Evolutionary conservation across 1,140 invertebrate genomes (phyloP), one percentile per base, ranked within the genome.

Genomic region (Carposina sasakii): DNA sequence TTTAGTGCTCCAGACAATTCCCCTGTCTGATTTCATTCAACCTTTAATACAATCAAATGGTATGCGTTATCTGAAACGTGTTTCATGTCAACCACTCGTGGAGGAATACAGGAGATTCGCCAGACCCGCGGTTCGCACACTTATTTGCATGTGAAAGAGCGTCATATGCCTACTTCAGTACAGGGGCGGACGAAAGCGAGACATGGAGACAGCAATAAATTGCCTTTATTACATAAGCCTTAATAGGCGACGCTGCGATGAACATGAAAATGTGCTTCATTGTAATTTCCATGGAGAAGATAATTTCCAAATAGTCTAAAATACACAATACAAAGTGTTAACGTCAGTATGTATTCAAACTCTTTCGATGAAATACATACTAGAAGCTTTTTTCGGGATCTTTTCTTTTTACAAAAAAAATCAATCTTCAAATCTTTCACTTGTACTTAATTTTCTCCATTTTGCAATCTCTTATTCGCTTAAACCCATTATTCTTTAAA

Each of bases 111-210:
- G 49, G 39, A 49, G 45, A 33, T 48, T 58, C 52, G 57, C 57
- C 57, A 63, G 58, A 57, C 48, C 56, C 56, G 50, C 48, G 54
- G 55, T 52, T 57, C 53, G 34, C 52, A 40, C 12, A 37, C 21
- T 64, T 65, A 74, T 76, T 76, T 76, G 64, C 69, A 76, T 72
- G 40, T 67, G 71, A 72, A 74, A 76, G 69, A 68, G 64, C 57
- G 43, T 62, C 49, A 58, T 21, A 54, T 45, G 50, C n/a, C n/a
- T 54, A 53, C 50, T 34, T 12, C 1, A 16, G 19, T 2, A 6
- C 33, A 4, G 33, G 33, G 33, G 8, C 2, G 33, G 33, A 34
- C 15, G 10, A 34, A 34, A 15, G 15, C 15, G 10, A 30, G 15
- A 10, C 15, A 30, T 10, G 10, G n/a, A n/a, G n/a, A n/a, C n/a